These are phyloP conservation scores for Enoplosus armatus DNA, from an alignment of 2,797 vertebrate species.

Conservation along the genomic window DNA sequence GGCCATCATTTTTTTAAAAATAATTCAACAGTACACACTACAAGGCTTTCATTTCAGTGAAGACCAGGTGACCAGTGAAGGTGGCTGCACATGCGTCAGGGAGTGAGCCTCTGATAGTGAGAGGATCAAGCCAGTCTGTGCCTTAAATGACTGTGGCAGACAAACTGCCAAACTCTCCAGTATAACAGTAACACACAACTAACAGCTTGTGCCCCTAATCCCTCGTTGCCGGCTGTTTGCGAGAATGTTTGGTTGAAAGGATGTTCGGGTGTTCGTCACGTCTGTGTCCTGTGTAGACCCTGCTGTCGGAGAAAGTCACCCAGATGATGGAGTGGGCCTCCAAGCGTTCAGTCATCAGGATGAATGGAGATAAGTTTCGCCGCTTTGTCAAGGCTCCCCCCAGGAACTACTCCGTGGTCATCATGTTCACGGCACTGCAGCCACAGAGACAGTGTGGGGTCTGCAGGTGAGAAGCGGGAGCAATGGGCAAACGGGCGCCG, in stretches of 20 bases:
- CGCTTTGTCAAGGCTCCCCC: conserved; percentile 95
- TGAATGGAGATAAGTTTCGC: conserved; percentile 97
- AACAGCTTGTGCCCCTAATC: too few species aligned
- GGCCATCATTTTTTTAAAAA: too few species aligned
- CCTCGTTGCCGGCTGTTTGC: too few species aligned
- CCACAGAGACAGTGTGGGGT: conserved; percentile 95
- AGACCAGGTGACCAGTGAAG: too few species aligned
- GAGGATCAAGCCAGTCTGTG: background rate
- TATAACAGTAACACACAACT: too few species aligned
- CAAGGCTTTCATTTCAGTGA: too few species aligned
- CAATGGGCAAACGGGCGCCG: fast-evolving
- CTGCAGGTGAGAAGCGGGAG: conserved; percentile 88
- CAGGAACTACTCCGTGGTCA: conserved; percentile 95
- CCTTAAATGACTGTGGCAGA: too few species aligned
- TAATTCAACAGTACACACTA: too few species aligned
- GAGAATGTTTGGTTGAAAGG: background rate
- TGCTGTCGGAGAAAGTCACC: conserved; percentile 94
- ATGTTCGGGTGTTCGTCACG: too few species aligned
- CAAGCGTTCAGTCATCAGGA: conserved; percentile 93
- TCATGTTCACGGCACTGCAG: conserved; percentile 98
- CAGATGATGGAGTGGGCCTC: conserved; percentile 97
- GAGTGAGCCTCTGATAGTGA: background rate
- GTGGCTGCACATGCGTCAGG: too few species aligned
- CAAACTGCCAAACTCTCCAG: too few species aligned
- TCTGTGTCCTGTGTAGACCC: conserved; percentile 81